A percentile compares a stretch with the other conserved stretches of the same genome.
These are phyloP conservation scores for Tiaroga cobitis DNA, from an alignment of 2,797 vertebrate species.

Conservation along the genomic window DNA sequence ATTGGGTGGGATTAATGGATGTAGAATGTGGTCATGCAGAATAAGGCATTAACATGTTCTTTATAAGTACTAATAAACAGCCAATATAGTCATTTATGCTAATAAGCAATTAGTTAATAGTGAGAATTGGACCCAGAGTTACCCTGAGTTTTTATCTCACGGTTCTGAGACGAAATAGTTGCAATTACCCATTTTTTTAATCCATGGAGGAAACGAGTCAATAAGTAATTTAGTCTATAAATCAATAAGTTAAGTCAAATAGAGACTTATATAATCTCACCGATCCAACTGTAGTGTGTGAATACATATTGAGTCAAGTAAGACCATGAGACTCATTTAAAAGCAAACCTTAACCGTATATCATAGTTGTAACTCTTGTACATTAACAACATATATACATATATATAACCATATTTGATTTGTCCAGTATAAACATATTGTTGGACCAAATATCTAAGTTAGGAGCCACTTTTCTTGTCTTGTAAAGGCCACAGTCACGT, in stretches of 20 bases:
- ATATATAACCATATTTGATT: background rate
- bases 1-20: background rate
- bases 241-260: too few species aligned
- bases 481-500: background rate
- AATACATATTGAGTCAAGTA: background rate
- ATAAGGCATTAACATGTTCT: background rate
- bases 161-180: background rate
- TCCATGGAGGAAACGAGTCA: background rate
- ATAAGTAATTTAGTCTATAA: background rate
- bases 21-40: background rate
- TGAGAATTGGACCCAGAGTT: background rate
- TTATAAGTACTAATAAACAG: background rate
- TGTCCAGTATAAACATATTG: background rate
- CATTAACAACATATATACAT: background rate
- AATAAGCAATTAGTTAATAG: background rate
- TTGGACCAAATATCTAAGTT: background rate
- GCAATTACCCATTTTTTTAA: background rate
- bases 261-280: background rate
- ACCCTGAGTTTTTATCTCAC: background rate
- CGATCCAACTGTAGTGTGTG: background rate
- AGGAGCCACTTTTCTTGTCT: background rate
- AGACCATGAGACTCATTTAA: background rate
- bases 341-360: background rate
- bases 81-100: background rate
- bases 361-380: background rate